phyloP scores from a whole-genome alignment of 2,113 vertebrate species.

The Triplophysa siluroides region DNA sequence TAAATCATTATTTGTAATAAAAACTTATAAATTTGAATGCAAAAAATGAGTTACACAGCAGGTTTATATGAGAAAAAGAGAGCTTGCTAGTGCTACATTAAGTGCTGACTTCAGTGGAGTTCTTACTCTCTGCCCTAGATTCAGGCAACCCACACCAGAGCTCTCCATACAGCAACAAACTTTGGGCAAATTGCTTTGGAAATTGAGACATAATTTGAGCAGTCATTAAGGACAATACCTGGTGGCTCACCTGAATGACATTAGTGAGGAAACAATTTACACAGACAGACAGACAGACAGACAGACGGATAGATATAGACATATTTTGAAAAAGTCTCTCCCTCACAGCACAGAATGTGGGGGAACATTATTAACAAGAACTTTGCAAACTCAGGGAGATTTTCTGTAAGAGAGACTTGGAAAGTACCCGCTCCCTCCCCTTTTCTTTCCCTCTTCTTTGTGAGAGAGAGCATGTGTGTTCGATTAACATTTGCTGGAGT shows the following conservation, averaged over 20 bases:
- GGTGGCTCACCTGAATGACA: constrained; percentile 7
- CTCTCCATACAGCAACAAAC: constrained; percentile 12
- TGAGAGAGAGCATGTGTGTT: constrained; percentile 59
- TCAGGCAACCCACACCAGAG: constrained; percentile 31
- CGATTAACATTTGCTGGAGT: constrained; percentile 60
- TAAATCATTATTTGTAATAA: too few relatives aligned
- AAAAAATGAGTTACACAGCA: constrained; percentile 5
- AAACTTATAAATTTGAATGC: too few relatives aligned
- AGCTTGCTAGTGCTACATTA: constrained; percentile 30
- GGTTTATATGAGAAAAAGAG: constrained; percentile 26
- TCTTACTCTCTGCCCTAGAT: constrained; percentile 40
- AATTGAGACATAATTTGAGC: constrained; percentile 1
- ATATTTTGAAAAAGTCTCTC: neutral
- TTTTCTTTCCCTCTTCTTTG: constrained; percentile 46
- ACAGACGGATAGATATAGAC: neutral
- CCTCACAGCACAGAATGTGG: neutral
- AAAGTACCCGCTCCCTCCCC: constrained; percentile 55
- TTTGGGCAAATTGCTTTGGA: constrained; percentile 10
- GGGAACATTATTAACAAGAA: constrained; percentile 11
- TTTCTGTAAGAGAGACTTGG: constrained; percentile 49
- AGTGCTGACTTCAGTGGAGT: constrained; percentile 38
- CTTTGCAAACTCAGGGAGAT: constrained; percentile 42
- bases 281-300: neutral
- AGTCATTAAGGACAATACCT: constrained; percentile 19
- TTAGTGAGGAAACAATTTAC: neutral